Evolutionary conservation across 1,140 invertebrate species (phyloP), one percentile per base, ranked within the genome.

Genomic region (Diplogasteroides magnus): DNA sequence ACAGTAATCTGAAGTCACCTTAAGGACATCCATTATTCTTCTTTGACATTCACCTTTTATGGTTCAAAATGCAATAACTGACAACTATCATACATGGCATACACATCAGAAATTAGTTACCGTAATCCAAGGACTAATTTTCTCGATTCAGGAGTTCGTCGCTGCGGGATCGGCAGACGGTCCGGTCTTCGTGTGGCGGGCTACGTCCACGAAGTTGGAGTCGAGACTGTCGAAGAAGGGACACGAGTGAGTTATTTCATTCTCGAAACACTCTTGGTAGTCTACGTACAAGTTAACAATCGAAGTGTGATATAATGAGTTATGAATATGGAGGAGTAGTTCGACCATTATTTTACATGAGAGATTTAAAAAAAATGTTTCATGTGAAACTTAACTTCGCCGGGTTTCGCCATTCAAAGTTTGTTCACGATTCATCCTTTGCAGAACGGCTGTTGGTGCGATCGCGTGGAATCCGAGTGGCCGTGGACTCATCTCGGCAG

Each of bases 161-260:
- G 73, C 73, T 28, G 69, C 69, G 28, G 63, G 64, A 6, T 74
- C 68, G 2, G 57, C 61, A 1, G 64, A 64, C 25, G 74, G 64
- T 2, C 63, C 57, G 27, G 65, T 71, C 29, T 74, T 37, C 29
- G 60, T 74, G 19, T 74, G 73, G 73, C 73, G 73, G 27, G 48
- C 66, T 31, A 62, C 67, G 14, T 67, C 58, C 3, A 74, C 73
- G 0, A 71, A 72, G 56, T 26, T 74, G n/a, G 73, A 74, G 57
- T 73, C 73, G 60, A 55, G 61, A 25, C 31, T 72, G 27, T 37
- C 19, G 31, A 67, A 27, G 2, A 65, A 57, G 2, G 59, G 70
- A 28, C 56, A 66, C 26, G 70, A 72, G 70, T 72, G 27, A 67
- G 70, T 58, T 26, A 48, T 28, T 27, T 27, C 13, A 26, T n/a